Evolutionary conservation across 2,888 invertebrate species (phyloP).

Genomic region (Argyresthia goedartella): DNA sequence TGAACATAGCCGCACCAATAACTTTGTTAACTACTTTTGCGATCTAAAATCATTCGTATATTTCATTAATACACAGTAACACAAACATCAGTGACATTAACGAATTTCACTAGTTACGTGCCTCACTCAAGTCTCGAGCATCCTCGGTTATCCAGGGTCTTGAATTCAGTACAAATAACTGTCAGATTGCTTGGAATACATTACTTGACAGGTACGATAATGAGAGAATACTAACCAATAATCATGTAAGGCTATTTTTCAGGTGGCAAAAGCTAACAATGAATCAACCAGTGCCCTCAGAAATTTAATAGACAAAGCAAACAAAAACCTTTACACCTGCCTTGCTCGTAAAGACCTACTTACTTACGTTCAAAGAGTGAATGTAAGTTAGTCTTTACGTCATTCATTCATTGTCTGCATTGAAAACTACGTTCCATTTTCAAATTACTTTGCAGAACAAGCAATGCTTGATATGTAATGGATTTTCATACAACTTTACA

Average conservation of each 20-base stretch:
- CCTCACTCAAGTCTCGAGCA: constrained; percentile 10
- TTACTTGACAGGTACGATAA: constrained; percentile 1
- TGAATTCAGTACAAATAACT: constrained; percentile 12
- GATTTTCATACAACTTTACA: no score
- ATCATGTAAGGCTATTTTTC: not conserved
- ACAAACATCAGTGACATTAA: constrained; percentile 7
- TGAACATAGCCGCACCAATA: no score
- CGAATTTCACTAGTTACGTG: constrained; percentile 11
- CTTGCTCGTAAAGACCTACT: no score
- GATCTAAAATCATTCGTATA: no score
- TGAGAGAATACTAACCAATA: not conserved
- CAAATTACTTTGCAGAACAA: no score
- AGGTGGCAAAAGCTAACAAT: not conserved
- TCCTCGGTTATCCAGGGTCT: constrained; percentile 18
- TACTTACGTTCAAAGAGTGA: no score
- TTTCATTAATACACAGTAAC: constrained; percentile 9
- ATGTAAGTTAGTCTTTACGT: no score
- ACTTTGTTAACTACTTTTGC: no score
- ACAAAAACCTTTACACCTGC: no score
- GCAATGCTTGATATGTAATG: no score
- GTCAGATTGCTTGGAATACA: constrained; percentile 5
- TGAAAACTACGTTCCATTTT: no score
- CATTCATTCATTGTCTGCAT: no score
- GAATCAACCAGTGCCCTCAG: not conserved
- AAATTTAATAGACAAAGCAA: not conserved